These are phyloP conservation scores for Pseudopipra pipra DNA, from an alignment of 2,113 vertebrate species.

Conservation along the genomic window DNA sequence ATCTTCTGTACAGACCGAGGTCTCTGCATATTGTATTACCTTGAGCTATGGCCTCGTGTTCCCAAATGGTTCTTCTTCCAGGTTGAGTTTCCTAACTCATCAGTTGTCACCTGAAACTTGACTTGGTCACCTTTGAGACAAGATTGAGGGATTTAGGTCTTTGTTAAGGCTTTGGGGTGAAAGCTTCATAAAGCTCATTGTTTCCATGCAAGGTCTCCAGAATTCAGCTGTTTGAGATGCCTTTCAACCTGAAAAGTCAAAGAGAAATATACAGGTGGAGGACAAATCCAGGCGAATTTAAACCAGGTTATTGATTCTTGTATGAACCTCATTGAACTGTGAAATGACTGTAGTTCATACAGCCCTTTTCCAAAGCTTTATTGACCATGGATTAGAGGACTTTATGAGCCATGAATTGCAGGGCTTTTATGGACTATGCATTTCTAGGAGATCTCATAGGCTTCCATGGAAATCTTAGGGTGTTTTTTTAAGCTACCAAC, in stretches of 20 bases:
- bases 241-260: slow-evolving; percentile 35
- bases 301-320: slow-evolving; percentile 53
- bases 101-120: neutral
- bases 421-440: slow-evolving; percentile 7
- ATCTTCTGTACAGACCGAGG: neutral
- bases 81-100: neutral
- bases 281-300: slow-evolving; percentile 17
- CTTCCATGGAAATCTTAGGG: slow-evolving; percentile 46
- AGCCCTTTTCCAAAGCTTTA: slow-evolving; percentile 59
- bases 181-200: neutral
- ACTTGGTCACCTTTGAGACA: neutral
- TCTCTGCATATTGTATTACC: neutral
- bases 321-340: slow-evolving; percentile 49
- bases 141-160: neutral
- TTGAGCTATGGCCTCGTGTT: neutral
- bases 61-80: neutral
- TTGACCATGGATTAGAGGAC: slow-evolving; percentile 55
- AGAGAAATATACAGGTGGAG: slow-evolving; percentile 34
- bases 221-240: neutral
- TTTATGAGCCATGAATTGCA: slow-evolving; percentile 63
- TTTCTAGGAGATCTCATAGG: slow-evolving; percentile 45
- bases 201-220: neutral
- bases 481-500: slow-evolving; percentile 68
- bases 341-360: slow-evolving; percentile 40
- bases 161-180: neutral